A percentile compares a stretch with the other conserved stretches of the same genome.
These are phyloP conservation scores for Hemibagrus guttatus DNA, from an alignment of 2,797 vertebrate species.

Conservation along the genomic window DNA sequence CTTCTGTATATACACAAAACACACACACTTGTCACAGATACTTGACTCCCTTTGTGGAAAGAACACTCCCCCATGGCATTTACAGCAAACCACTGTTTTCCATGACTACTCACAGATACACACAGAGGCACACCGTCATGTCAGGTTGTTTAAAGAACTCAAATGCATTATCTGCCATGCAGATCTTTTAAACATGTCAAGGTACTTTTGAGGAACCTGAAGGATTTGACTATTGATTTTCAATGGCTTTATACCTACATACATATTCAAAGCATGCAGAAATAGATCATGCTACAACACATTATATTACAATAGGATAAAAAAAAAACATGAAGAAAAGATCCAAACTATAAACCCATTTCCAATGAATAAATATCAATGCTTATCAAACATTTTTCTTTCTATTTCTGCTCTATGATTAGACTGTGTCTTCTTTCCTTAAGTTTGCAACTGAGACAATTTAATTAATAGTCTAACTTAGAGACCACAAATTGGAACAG, in stretches of 20 bases:
- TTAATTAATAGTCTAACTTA: background rate
- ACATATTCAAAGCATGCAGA: conserved; percentile 28
- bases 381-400: background rate
- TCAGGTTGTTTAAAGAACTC: background rate
- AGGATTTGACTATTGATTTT: conserved; percentile 33
- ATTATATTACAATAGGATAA: background rate
- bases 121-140: conserved; percentile 4
- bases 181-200: conserved; percentile 5
- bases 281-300: conserved; percentile 24
- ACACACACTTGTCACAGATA: conserved; percentile 39
- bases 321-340: background rate
- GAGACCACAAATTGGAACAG: background rate
- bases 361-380: background rate
- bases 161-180: background rate
- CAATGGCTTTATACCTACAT: conserved; percentile 19
- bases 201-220: background rate
- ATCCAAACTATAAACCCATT: background rate
- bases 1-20: conserved; percentile 1
- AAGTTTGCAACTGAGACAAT: background rate
- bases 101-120: background rate
- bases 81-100: conserved; percentile 32
- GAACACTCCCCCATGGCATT: conserved; percentile 43
- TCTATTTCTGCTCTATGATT: background rate
- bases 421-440: background rate
- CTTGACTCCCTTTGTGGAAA: conserved; percentile 42